Evolutionary conservation across 2,113 vertebrate genomes (phyloP), one percentile per base, ranked within the genome.

Genomic region (Percina caprodes): DNA sequence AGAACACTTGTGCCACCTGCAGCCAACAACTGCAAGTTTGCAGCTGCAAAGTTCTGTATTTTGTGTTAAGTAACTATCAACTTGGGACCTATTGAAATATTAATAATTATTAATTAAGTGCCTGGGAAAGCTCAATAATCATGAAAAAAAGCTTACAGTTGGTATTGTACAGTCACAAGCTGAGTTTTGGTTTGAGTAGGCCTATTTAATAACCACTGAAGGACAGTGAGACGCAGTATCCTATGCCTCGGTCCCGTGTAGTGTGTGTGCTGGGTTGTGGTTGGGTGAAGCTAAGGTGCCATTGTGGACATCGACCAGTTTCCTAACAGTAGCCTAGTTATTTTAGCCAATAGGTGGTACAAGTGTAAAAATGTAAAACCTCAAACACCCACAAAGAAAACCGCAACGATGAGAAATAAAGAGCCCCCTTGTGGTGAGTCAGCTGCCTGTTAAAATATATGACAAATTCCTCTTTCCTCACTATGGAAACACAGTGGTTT

Each of bases 361-460:
- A 14, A 12, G 12, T 63, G 61, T 21, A 13, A 23, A 70, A 54
- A 54, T 21, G 30, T 39, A 69, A 69, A 70, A 24, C 52, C 68
- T 55, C 21, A 70, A 70, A 70, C 21, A 70, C 52, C 6, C 23
- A 66, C 63, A 26, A 63, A 62, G 18, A 39, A 59, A 60, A 60
- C 30, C 19, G 58, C 55, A 33, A 39, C 39, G 10, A 11, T 42
- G 39, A 42, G 39, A 11, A 9, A 42, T 11, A 42, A 42, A 42
- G 9, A 42, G 39, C 39, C 45, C 5, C 21, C 30, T 54, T 55
- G 51, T 56, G 52, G 4, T 24, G 21, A 69, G n/a, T 19, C 59
- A 35, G 33, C 30, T 61, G 24, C 49, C 46, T 52, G 35, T 2
- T 35, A 15, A 69, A 69, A 42, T 42, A 42, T 42, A 67, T 52